Evolutionary conservation across 2,888 invertebrate genomes (phyloP), one percentile per base, ranked within the genome.

Genomic region (Agonum fuliginosum): DNA sequence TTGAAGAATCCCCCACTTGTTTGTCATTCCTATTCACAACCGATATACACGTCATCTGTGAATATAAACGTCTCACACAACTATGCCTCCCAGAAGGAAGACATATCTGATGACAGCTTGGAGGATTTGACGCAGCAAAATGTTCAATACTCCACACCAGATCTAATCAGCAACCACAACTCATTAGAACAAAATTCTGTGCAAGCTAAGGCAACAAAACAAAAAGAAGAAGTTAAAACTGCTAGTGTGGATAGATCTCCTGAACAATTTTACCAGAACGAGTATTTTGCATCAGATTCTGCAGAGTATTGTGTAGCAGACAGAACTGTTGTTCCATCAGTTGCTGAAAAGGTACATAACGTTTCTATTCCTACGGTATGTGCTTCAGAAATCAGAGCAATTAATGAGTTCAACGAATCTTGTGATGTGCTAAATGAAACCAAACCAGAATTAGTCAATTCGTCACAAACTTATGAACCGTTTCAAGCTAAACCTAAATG

Each of bases 41-140:
- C 89, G 43, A 85, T 86, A 79, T 83, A 86, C 58, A 84, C 89
- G 10, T 88, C 89, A 43, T 85, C 90, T 1, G 89, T 91, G 48
- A 91, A 89, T 80, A 91, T 91, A 74, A 91, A 90, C 81, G 90
- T 91, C 80, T 89, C 90, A 0, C 90, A 90, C 80, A 86, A 88
- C 65, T 90, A 88, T 41, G 41, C 51, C 1, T 51, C 30, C 5
- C 51, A 24, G 24, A 69, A 70, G 24, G 69, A 54, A 34, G 77
- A 77, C 3, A 85, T 88, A 85, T 90, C 90, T 14, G 90, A 89
- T 79, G 90, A 91, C 80, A 88, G 88, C 82, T 83, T 87, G 75
- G 88, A 88, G 37, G 84, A 84, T 48, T 80, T 79, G 5, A 79
- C 71, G 22, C 79, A 65, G 14, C 80, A 81, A 69, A 84, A 82